phyloP scores from a whole-genome alignment of 2,113 vertebrate genomes.

The Cnemophilus loriae region DNA sequence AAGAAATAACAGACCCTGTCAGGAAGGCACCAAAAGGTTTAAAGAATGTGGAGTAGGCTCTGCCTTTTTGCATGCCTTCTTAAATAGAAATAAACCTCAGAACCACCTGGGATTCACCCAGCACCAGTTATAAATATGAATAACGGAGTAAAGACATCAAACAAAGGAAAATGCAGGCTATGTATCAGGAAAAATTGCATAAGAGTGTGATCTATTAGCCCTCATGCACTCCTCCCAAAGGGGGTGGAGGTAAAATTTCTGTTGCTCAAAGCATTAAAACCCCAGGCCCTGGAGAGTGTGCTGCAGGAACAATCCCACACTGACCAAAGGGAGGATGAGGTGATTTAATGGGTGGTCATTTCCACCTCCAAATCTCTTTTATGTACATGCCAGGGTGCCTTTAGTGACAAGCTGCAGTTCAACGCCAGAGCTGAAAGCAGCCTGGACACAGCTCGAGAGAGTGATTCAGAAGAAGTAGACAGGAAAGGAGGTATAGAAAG shows the following conservation, averaged over 20 bases:
- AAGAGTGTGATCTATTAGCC: slow-evolving; percentile 11
- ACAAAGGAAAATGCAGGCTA: slow-evolving; percentile 54
- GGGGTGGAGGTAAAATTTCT: slow-evolving; percentile 27
- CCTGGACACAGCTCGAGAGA: not conserved
- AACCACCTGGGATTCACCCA: slow-evolving; percentile 41
- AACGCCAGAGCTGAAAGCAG: not conserved
- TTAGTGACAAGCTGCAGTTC: slow-evolving; percentile 16
- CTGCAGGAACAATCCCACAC: not conserved
- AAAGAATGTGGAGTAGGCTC: not conserved
- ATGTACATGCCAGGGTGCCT: slow-evolving; percentile 28
- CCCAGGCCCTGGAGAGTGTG: not conserved
- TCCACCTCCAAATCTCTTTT: slow-evolving; percentile 30
- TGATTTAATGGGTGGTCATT: slow-evolving; percentile 54
- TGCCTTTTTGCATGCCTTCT: slow-evolving; percentile 22
- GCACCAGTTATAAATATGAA: slow-evolving; percentile 13
- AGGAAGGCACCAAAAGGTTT: not conserved
- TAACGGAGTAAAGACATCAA: not conserved
- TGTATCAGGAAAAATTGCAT: slow-evolving; percentile 48
- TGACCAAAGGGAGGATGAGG: not conserved
- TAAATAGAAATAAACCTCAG: slow-evolving; percentile 46
- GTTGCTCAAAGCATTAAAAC: slow-evolving; percentile 23
- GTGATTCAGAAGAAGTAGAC: slow-evolving; percentile 32
- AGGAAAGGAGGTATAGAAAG: slow-evolving; percentile 55
- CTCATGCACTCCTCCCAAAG: not conserved
- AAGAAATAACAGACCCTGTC: not conserved